phyloP scores from a whole-genome alignment of 2,797 vertebrate genomes.

The Tauraco hartlaubi region DNA sequence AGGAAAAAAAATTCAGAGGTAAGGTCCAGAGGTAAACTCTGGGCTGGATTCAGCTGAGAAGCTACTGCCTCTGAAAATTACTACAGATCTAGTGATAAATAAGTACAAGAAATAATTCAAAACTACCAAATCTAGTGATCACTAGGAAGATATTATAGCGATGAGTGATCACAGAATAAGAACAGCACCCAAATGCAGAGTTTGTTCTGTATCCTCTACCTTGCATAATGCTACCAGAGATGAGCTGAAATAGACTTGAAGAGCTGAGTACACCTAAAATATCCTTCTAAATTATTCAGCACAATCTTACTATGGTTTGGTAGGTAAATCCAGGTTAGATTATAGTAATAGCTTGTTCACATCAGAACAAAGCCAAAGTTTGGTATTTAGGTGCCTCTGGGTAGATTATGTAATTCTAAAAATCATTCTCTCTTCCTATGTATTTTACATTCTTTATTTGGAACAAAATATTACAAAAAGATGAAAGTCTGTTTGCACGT shows the following conservation, averaged over 20 bases:
- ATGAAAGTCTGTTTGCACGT: background rate
- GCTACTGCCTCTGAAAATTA: background rate
- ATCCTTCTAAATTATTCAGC: background rate
- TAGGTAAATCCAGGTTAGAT: background rate
- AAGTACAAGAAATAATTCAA: background rate
- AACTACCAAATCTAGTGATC: constrained; percentile 6
- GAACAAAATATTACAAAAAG: background rate
- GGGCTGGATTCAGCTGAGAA: background rate
- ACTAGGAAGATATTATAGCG: constrained; percentile 1
- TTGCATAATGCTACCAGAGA: constrained; percentile 36
- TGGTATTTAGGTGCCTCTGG: background rate
- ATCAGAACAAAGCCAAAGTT: background rate
- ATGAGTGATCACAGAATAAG: constrained; percentile 16
- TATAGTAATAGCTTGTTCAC: background rate
- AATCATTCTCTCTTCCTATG: background rate
- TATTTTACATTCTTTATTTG: constrained; percentile 13
- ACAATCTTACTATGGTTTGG: background rate
- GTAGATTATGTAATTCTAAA: background rate
- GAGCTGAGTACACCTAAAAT: background rate
- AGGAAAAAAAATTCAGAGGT: constrained; percentile 1
- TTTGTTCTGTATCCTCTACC: constrained; percentile 36
- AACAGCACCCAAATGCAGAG: constrained; percentile 48
- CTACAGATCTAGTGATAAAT: background rate
- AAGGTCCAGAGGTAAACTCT: constrained; percentile 2
- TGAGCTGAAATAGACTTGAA: background rate